Evolutionary conservation across 2,888 invertebrate genomes (phyloP).

Genomic region (Ophraella communa): DNA sequence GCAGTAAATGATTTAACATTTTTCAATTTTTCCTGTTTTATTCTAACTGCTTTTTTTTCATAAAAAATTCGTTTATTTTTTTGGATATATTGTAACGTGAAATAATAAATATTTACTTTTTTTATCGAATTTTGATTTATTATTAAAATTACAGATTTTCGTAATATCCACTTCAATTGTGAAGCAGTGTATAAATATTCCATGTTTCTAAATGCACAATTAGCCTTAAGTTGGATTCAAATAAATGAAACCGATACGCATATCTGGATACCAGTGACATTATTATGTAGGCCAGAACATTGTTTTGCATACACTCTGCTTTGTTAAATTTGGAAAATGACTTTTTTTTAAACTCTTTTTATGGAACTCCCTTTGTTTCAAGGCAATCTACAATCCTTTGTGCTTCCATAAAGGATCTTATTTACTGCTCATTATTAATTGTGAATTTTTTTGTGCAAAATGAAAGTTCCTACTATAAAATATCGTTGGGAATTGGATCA

Average conservation of each 20-base stretch:
- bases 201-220: background rate
- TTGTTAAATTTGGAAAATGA: conserved; percentile 20
- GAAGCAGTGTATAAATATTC: background rate
- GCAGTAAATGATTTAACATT: too few species aligned
- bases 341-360: conserved; percentile 21
- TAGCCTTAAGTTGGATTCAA: too few species aligned
- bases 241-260: background rate
- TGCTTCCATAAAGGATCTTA: conserved; percentile 21
- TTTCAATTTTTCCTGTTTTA: too few species aligned
- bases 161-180: too few species aligned
- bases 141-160: too few species aligned
- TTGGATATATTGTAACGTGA: too few species aligned
- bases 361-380: conserved; percentile 32
- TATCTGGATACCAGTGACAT: conserved; percentile 12
- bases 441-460: conserved; percentile 13
- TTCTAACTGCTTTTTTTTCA: too few species aligned
- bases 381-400: conserved; percentile 35
- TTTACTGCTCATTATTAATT: conserved; percentile 25
- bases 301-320: conserved; percentile 24
- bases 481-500: background rate
- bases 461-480: background rate
- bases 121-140: too few species aligned
- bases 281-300: conserved; percentile 28
- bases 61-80: too few species aligned
- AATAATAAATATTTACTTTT: too few species aligned